phyloP scores from a whole-genome alignment of 2,888 invertebrate species.

The Chalcosyrphus nemorum region DNA sequence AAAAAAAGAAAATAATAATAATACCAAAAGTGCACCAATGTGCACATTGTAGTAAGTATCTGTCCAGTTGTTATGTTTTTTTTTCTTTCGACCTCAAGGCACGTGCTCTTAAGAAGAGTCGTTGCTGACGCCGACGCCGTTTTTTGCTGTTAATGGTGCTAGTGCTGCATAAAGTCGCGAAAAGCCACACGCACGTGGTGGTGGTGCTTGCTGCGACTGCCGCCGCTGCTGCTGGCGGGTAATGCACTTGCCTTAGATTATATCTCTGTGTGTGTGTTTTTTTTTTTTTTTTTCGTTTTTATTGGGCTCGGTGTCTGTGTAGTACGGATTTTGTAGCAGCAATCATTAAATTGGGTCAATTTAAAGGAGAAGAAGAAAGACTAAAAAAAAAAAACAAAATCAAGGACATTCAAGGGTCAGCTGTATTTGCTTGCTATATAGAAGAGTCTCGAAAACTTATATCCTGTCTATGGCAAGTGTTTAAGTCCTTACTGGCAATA shows the following conservation, averaged over 20 bases:
- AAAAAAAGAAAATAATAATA: constrained; percentile 10
- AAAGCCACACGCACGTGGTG: constrained; percentile 46
- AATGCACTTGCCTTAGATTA: constrained; percentile 46
- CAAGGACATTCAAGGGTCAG: no score
- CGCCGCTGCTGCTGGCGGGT: not conserved
- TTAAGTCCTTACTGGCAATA: no score
- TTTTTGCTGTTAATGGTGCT: constrained; percentile 38
- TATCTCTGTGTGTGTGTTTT: constrained; percentile 8
- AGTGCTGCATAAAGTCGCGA: constrained; percentile 26
- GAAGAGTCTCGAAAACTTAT: no score
- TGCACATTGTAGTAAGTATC: constrained; percentile 40
- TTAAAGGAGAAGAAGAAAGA: not conserved
- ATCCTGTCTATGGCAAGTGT: no score
- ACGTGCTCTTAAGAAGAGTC: constrained; percentile 50
- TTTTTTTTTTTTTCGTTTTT: not conserved
- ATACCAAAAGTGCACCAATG: constrained; percentile 14
- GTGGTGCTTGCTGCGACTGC: not conserved
- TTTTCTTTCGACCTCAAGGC: constrained; percentile 42
- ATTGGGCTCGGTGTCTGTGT: not conserved
- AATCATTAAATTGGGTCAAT: constrained; percentile 16
- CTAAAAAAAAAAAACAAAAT: not conserved
- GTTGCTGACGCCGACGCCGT: constrained; percentile 35
- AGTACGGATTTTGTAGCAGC: not conserved
- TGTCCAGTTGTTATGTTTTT: not conserved
- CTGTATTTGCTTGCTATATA: no score